Base-by-base conservation (phyloP, 2,113 vertebrate genomes). In the Psilopsiagon aymara region DNA sequence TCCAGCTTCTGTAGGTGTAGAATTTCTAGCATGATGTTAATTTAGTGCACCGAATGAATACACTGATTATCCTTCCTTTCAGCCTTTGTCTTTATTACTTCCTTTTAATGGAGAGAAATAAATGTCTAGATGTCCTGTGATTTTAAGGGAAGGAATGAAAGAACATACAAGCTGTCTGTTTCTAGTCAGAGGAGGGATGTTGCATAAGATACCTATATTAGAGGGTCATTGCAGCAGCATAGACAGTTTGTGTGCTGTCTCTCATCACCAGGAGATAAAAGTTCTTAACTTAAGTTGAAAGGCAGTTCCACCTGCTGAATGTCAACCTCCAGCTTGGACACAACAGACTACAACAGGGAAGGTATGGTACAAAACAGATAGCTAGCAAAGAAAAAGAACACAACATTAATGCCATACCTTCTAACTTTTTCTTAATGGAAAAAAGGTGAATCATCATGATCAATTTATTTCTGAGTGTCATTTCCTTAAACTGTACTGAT, bases 381-480 rank as follows among this genome's bases (percentile, higher is more conserved):
- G 4, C 35, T 17, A 75, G 28, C 4, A 66, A 77, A 73, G 59
- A 23, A 14, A 2, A 64, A 24, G 0, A 0, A 1, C 6, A 11
- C 44, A 8, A 14, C 7, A 5, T 5, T 37, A 49, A 15, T 16
- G n/a, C 13, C 33, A n/a, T 35, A n/a, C 21, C 21, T 53, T 75
- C 25, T 73, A 6, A 4, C n/a, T n/a, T 37, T 37, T 77, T 73
- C 28, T 21, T 71, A 57, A 60, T 16, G 1, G 1, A 6, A 31
- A n/a, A 39, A 71, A 52, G 9, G 25, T 17, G 9, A 1, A 29
- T 59, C 6, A 60, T 29, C 2, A 39, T 24, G 3, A 67, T 43
- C 64, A 9, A 17, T 75, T 80, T 88, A 6, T 82, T 82, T 67
- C 19, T 62, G 11, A 69, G 24, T 52, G 25, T 74, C 13, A 9